These are phyloP conservation scores for Platysternon megacephalum DNA, from an alignment of 2,113 vertebrate species.

Conservation along the genomic window DNA sequence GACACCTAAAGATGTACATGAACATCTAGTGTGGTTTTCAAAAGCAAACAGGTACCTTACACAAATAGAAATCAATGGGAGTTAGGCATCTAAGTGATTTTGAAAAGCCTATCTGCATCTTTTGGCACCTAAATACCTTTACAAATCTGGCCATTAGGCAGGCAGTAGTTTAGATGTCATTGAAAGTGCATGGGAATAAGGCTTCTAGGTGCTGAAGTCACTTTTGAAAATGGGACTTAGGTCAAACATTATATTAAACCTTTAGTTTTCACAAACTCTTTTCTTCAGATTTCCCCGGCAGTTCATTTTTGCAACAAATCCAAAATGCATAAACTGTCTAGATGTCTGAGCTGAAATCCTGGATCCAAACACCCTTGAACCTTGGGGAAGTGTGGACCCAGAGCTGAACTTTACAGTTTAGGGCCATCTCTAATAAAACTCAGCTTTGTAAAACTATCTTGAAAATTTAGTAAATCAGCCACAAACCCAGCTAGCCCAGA, in stretches of 20 bases:
- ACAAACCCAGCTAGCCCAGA: neutral
- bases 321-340: neutral
- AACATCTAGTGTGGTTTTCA: neutral
- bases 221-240: neutral
- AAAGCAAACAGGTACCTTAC: neutral
- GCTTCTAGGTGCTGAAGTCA: neutral
- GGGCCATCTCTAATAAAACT: neutral
- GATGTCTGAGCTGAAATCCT: neutral
- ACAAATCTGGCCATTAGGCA: neutral
- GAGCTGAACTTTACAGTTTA: neutral
- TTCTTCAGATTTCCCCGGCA: neutral
- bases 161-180: neutral
- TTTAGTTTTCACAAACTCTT: neutral
- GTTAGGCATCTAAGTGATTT: neutral
- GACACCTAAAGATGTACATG: neutral
- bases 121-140: neutral
- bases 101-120: neutral
- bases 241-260: neutral
- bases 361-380: neutral
- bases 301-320: neutral
- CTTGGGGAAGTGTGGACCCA: neutral
- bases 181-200: neutral
- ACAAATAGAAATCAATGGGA: neutral
- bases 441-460: accelerated
- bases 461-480: neutral